Evolutionary conservation across 2,888 invertebrate genomes (phyloP).

Genomic region (Hirtodrosophila histrioides): DNA sequence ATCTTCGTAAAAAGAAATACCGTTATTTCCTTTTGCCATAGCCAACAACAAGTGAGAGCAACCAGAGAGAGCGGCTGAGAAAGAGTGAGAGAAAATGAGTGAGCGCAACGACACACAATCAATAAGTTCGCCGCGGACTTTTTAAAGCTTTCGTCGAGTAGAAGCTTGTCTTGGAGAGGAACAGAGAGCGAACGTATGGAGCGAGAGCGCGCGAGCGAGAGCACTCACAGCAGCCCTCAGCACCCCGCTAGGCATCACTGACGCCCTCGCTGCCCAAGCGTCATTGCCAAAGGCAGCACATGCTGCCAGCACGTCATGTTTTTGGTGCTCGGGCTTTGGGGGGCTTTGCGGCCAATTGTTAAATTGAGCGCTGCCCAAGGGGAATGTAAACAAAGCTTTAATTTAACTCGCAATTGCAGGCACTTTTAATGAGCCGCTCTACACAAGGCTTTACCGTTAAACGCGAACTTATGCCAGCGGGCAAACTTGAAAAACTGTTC

Average conservation of each 20-base stretch:
- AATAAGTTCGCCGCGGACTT: constrained; percentile 48
- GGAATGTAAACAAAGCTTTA: constrained; percentile 40
- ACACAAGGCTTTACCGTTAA: constrained; percentile 46
- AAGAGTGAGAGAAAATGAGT: constrained; percentile 5
- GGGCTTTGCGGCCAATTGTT: constrained; percentile 35
- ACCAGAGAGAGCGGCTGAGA: constrained; percentile 10
- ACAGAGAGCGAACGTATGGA: constrained; percentile 4
- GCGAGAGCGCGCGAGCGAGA: constrained; percentile 17
- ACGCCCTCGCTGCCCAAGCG: constrained; percentile 25
- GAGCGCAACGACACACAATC: constrained; percentile 44
- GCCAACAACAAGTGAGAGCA: constrained; percentile 59
- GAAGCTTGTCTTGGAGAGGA: background rate
- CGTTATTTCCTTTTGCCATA: constrained; percentile 52
- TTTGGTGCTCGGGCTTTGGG: constrained; percentile 11
- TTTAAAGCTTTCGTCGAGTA: constrained; percentile 41
- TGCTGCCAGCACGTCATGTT: constrained; percentile 59
- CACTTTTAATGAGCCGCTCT: constrained; percentile 2
- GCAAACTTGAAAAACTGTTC: constrained; percentile 51
- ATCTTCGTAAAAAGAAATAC: constrained; percentile 53
- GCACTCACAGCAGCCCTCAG: constrained; percentile 24
- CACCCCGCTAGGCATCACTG: constrained; percentile 17
- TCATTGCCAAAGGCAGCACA: constrained; percentile 61
- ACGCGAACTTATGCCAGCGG: constrained; percentile 51
- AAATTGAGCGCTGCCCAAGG: constrained; percentile 13
- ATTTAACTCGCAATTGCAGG: background rate